Conservation (phyloP, 2,797 vertebrate species). For the Squalus acanthias region DNA sequence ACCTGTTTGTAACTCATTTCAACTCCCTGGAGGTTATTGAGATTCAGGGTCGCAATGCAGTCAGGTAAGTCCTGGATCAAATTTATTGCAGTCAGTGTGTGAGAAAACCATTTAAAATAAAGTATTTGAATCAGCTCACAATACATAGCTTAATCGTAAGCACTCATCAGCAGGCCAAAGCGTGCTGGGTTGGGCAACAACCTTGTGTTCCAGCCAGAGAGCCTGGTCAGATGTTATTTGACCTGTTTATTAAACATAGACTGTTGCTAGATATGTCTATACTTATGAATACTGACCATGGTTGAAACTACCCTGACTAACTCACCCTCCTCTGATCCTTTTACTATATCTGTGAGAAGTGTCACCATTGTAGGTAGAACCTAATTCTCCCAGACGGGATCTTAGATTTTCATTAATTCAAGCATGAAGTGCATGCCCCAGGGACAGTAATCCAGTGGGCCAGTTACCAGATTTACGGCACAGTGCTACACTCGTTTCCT, state of each 20-base stretch:
- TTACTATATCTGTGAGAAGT: background rate
- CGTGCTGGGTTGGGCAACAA: background rate
- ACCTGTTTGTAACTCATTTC: slow-evolving; percentile 97
- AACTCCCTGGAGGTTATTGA: slow-evolving; percentile 97
- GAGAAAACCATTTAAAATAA: background rate
- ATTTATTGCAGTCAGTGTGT: background rate
- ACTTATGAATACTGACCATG: background rate
- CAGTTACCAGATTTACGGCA: background rate
- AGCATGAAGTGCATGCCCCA: background rate
- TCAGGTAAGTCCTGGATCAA: slow-evolving; percentile 68
- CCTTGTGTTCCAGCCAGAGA: background rate
- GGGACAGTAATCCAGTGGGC: background rate
- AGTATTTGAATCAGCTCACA: background rate
- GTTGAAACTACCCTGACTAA: background rate
- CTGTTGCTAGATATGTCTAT: background rate
- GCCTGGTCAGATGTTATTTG: background rate
- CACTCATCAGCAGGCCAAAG: background rate
- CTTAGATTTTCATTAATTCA: background rate
- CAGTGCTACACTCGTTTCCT: background rate
- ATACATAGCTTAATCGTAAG: background rate
- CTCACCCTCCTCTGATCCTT: background rate
- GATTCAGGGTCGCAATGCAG: slow-evolving; percentile 83
- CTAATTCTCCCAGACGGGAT: background rate
- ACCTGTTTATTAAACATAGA: background rate
- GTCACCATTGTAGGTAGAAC: background rate